These are phyloP conservation scores for Adelosebastes latens DNA, from an alignment of 2,797 vertebrate genomes.

Conservation along the genomic window DNA sequence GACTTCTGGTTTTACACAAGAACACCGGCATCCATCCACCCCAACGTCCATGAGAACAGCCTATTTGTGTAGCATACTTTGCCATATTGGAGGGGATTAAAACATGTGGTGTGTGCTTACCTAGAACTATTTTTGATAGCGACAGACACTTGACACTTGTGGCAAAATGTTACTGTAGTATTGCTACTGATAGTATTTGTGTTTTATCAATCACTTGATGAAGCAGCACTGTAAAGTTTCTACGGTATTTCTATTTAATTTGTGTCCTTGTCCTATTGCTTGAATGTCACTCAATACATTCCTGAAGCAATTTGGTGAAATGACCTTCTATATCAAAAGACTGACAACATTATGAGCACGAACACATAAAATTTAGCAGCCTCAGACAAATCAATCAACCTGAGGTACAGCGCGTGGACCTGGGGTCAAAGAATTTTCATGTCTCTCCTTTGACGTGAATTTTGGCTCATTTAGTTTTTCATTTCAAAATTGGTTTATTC, in stretches of 20 bases:
- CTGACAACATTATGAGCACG: background rate
- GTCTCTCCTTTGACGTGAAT: background rate
- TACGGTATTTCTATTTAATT: background rate
- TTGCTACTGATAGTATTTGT: background rate
- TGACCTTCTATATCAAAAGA: background rate
- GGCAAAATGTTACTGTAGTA: background rate
- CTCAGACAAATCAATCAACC: background rate
- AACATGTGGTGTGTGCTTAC: too few species aligned
- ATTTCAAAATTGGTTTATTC: background rate
- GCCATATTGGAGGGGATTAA: too few species aligned
- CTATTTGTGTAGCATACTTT: too few species aligned
- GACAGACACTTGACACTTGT: too few species aligned
- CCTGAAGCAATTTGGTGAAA: background rate
- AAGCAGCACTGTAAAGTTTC: background rate
- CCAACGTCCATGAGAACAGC: too few species aligned
- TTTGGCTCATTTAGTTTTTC: slow-evolving; percentile 1
- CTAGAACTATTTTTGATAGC: too few species aligned
- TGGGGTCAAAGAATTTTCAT: background rate
- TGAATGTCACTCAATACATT: background rate
- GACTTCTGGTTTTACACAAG: too few species aligned
- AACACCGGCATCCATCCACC: too few species aligned
- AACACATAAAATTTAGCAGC: background rate
- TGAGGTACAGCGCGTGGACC: background rate
- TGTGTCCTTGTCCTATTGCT: background rate
- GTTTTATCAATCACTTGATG: background rate